Evolutionary conservation across 2,888 invertebrate genomes (phyloP).

Genomic region (Andrena trimmerana): DNA sequence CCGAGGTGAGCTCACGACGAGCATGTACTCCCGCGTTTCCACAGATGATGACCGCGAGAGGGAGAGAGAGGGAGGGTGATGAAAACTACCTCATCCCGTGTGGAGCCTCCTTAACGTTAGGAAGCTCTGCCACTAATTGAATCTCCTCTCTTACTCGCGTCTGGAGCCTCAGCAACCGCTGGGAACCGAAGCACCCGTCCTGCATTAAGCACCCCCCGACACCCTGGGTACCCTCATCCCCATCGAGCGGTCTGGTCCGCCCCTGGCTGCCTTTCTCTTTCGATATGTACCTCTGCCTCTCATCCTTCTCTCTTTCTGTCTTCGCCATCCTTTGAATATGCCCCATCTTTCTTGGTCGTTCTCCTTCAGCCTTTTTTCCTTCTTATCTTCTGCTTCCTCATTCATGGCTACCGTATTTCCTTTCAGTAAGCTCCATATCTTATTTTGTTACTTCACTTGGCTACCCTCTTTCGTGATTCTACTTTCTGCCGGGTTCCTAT

Average conservation of each 20-base stretch:
- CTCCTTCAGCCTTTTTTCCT: neutral
- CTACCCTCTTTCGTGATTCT: neutral
- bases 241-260: slow-evolving; percentile 73
- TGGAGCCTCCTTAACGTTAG: slow-evolving; percentile 84
- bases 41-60: slow-evolving; percentile 33
- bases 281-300: slow-evolving; percentile 56
- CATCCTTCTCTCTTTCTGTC: slow-evolving; percentile 49
- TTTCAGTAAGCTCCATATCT: slow-evolving; percentile 16
- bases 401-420: slow-evolving; percentile 24
- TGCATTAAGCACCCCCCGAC: slow-evolving; percentile 84
- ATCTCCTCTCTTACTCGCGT: slow-evolving; percentile 84
- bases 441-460: neutral
- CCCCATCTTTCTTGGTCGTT: slow-evolving; percentile 16
- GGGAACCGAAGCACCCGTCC: slow-evolving; percentile 84
- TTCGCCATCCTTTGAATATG: slow-evolving; percentile 49
- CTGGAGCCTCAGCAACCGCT: slow-evolving; percentile 83
- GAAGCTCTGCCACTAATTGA: slow-evolving; percentile 85
- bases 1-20: neutral
- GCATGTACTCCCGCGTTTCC: slow-evolving; percentile 25
- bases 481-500: neutral
- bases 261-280: slow-evolving; percentile 59
- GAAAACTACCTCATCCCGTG: slow-evolving; percentile 71
- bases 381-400: slow-evolving; percentile 10
- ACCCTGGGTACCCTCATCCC: slow-evolving; percentile 82
- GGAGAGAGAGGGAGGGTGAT: slow-evolving; percentile 1